phyloP scores from a whole-genome alignment of 2,888 invertebrate species.

The Agriopis aurantiaria region DNA sequence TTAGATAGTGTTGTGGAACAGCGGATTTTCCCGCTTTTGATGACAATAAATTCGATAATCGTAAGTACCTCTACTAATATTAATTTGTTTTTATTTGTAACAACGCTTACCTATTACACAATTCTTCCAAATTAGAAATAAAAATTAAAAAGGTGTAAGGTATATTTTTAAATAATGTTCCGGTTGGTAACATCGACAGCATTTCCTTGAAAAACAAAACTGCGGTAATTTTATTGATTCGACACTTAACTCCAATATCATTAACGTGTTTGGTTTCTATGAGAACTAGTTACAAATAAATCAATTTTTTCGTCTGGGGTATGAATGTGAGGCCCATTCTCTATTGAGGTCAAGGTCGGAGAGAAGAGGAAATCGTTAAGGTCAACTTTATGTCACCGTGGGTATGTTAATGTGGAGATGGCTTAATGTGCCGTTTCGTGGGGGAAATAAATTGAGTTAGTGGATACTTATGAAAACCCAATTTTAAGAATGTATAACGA shows the following conservation, averaged over 20 bases:
- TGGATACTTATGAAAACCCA: not conserved
- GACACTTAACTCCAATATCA: slow-evolving; percentile 71
- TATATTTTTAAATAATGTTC: too few species aligned
- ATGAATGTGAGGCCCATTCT: slow-evolving; percentile 26
- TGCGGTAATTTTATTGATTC: slow-evolving; percentile 87
- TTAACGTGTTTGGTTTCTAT: slow-evolving; percentile 65
- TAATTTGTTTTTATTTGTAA: slow-evolving; percentile 58
- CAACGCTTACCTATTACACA: slow-evolving; percentile 38
- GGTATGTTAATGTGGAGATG: slow-evolving; percentile 35
- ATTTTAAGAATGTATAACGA: not conserved
- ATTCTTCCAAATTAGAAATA: slow-evolving; percentile 19
- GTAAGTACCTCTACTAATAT: slow-evolving; percentile 62
- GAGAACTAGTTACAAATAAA: slow-evolving; percentile 61
- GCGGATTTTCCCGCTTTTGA: slow-evolving; percentile 65
- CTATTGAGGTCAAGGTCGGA: slow-evolving; percentile 45
- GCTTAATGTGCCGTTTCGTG: slow-evolving; percentile 16
- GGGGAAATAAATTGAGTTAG: slow-evolving; percentile 12
- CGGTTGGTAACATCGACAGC: slow-evolving; percentile 17
- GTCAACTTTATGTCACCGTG: slow-evolving; percentile 40
- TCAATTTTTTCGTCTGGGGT: slow-evolving; percentile 50
- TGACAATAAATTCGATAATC: slow-evolving; percentile 72
- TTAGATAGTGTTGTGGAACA: slow-evolving; percentile 77
- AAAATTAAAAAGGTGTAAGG: too few species aligned
- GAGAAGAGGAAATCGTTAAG: slow-evolving; percentile 38
- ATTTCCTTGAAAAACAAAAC: slow-evolving; percentile 78